Evolutionary conservation across 2,113 vertebrate species (phyloP).

Genomic region (Pygoscelis antarcticus): DNA sequence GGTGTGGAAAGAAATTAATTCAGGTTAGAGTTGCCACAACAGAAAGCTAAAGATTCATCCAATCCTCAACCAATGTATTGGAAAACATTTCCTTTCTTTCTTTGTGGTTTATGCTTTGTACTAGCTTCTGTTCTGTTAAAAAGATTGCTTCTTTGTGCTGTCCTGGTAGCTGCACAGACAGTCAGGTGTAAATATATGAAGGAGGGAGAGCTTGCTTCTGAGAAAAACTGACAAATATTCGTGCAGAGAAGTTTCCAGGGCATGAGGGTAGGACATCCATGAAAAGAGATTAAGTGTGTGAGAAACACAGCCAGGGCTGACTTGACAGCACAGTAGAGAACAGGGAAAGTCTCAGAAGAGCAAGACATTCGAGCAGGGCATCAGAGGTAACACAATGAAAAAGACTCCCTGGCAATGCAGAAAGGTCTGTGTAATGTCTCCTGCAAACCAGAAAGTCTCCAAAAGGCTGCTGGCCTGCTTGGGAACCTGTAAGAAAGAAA

Average conservation of each 20-base stretch:
- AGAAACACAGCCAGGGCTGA: background rate
- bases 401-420: background rate
- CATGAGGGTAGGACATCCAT: background rate
- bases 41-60: background rate
- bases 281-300: background rate
- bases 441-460: background rate
- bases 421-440: background rate
- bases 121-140: background rate
- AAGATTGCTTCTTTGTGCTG: background rate
- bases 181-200: background rate
- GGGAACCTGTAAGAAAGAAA: background rate
- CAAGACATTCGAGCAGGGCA: background rate
- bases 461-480: background rate
- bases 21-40: background rate
- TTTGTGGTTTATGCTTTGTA: background rate
- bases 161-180: background rate
- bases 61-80: background rate
- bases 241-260: background rate
- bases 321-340: background rate
- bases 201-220: background rate
- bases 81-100: background rate
- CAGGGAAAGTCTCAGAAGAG: background rate
- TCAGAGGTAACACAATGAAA: background rate
- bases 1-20: background rate
- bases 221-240: background rate